Evolutionary conservation across 1,140 invertebrate species (phyloP).

Genomic region (Drosophila willistoni): DNA sequence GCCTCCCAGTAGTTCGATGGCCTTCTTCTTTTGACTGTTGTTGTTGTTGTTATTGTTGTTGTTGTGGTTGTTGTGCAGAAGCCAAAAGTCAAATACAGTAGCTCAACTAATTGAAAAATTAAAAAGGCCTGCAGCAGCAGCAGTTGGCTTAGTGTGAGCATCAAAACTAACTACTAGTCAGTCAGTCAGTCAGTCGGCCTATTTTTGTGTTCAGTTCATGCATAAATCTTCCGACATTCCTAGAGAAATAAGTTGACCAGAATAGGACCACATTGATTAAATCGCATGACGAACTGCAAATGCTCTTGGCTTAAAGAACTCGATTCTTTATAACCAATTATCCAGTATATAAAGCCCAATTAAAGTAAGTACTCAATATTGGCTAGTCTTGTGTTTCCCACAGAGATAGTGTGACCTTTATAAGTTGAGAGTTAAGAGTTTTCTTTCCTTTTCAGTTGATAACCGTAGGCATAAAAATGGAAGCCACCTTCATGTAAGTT

Average conservation of each 20-base stretch:
- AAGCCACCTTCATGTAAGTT: too few relatives aligned
- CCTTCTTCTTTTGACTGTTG: conserved; percentile 38
- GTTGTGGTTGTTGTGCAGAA: conserved; percentile 12
- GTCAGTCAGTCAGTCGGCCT: conserved; percentile 16
- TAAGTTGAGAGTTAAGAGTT: too few relatives aligned
- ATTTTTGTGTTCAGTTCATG: conserved; percentile 28
- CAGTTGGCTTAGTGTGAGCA: background rate
- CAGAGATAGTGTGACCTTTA: too few relatives aligned
- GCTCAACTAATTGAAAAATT: conserved; percentile 82
- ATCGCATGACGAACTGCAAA: background rate
- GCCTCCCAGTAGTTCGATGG: conserved; percentile 38
- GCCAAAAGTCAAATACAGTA: conserved; percentile 72
- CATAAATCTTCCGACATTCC: conserved; percentile 43
- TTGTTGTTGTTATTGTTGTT: background rate
- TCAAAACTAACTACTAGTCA: too few relatives aligned
- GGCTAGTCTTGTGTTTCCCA: too few relatives aligned
- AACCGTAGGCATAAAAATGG: too few relatives aligned
- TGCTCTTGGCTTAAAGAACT: background rate
- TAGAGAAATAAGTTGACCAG: background rate
- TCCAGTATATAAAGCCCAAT: background rate
- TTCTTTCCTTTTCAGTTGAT: too few relatives aligned
- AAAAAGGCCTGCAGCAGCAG: conserved; percentile 43
- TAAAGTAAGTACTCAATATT: too few relatives aligned
- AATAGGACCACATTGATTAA: too few relatives aligned
- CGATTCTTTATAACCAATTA: background rate